Evolutionary conservation across 1,140 invertebrate species (phyloP).

Genomic region (Drosophila ohnishii): DNA sequence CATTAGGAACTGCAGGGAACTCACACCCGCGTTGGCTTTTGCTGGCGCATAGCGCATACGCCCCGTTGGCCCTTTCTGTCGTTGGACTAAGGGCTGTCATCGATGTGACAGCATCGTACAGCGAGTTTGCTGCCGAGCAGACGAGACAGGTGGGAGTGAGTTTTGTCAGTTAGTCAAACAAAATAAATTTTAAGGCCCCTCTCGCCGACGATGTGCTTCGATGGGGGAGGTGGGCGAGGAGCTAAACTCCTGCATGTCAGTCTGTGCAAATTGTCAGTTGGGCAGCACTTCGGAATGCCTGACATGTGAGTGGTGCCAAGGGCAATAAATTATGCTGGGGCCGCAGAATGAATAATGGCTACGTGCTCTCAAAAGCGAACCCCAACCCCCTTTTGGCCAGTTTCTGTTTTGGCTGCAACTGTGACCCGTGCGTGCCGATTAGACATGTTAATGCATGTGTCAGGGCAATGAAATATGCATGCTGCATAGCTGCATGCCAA

Average conservation of each 20-base stretch:
- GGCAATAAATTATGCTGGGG: constrained; percentile 72
- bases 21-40: constrained; percentile 85
- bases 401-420: constrained; percentile 30
- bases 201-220: not conserved
- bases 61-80: constrained; percentile 26
- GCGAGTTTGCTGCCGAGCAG: constrained; percentile 13
- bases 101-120: constrained; percentile 53
- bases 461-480: constrained; percentile 78
- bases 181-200: constrained; percentile 57
- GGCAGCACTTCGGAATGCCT: constrained; percentile 48
- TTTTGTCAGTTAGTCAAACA: constrained; percentile 64
- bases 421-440: constrained; percentile 65
- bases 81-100: constrained; percentile 43
- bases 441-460: constrained; percentile 79
- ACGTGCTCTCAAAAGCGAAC: constrained; percentile 19
- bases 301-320: constrained; percentile 62
- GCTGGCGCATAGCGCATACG: constrained; percentile 55
- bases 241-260: constrained; percentile 47
- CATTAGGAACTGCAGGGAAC: constrained; percentile 87
- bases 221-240: not conserved
- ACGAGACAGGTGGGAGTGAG: constrained; percentile 36
- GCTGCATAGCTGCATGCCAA: constrained; percentile 50
- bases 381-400: not conserved
- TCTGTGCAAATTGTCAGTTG: constrained; percentile 72
- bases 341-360: constrained; percentile 70